Base-by-base conservation (phyloP, 53 echinoderm and acorn worm genomes). In the Astropecten irregularis region DNA sequence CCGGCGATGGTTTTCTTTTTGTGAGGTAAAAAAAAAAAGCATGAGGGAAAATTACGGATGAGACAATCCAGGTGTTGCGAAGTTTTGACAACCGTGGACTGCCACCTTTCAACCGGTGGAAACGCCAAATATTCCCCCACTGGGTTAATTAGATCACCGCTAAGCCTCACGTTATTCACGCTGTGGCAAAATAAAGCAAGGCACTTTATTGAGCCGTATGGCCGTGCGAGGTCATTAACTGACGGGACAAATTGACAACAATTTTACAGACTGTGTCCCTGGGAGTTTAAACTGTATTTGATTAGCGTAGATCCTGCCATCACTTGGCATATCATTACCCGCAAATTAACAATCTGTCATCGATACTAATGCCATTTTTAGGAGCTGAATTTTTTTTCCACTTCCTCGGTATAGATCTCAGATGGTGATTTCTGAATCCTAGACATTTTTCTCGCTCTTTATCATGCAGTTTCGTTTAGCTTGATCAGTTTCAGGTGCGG, bases 1-100 rank as follows among this genome's bases (percentile, higher is more conserved):
- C 87, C 87, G 52, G 44, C 18, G 39, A 36, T 37, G n/a, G 44
- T 65, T 63, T 63, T 10, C 44, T n/a, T n/a, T n/a, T n/a, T n/a
- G n/a, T n/a, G n/a, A n/a, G n/a, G n/a, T n/a, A n/a, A n/a, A n/a
- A n/a, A n/a, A 10, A 55, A 47, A 63, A 49, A 73, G 60, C 54
- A n/a, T 68, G 25, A 18, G 65, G 19, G 65, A 65, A n/a, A 39
- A 56, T 34, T n/a, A n/a, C 21, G 36, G 18, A 14, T 66, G 70
- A 69, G 35, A 49, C 25, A 47, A 30, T 37, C 47, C 79, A 79
- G 32, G 63, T 79, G 79, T 18, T 32, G 11, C 21, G 53, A 4
- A 3, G 16, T 7, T n/a, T 4, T 9, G 53, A 53, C 8, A 53
- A 18, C 42, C 6, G 27, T 9, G 26, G 27, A 64, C 38, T 20